phyloP scores from a whole-genome alignment of 2,797 vertebrate genomes.

The Poecilia picta region DNA sequence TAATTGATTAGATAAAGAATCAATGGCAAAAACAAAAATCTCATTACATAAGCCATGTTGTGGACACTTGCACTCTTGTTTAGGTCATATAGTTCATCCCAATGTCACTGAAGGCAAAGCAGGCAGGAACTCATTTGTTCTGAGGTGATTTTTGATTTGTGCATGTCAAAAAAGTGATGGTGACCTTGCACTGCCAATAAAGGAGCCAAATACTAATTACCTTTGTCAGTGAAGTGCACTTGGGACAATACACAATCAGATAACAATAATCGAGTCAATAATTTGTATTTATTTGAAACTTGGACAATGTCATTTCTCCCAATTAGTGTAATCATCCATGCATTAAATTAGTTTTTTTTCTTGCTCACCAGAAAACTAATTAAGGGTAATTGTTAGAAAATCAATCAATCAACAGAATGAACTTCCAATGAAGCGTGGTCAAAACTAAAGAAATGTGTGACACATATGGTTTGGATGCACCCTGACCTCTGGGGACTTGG shows the following conservation, averaged over 20 bases:
- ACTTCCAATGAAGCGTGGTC: constrained; percentile 75
- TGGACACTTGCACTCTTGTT: constrained; percentile 72
- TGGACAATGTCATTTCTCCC: constrained; percentile 85
- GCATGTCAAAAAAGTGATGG: constrained; percentile 68
- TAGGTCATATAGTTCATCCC: constrained; percentile 75
- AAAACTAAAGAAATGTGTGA: constrained; percentile 67
- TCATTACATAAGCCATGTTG: constrained; percentile 74
- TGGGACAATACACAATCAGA: constrained; percentile 84
- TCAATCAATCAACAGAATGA: constrained; percentile 80
- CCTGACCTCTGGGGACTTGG: constrained; percentile 53
- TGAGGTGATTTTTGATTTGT: constrained; percentile 80
- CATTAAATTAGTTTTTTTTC: constrained; percentile 84
- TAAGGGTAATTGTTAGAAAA: constrained; percentile 81
- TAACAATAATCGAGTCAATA: constrained; percentile 85
- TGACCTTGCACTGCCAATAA: constrained; percentile 79
- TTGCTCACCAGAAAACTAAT: constrained; percentile 78
- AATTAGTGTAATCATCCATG: constrained; percentile 84
- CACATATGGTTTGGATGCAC: constrained; percentile 64
- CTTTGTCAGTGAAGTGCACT: constrained; percentile 83
- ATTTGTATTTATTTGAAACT: constrained; percentile 85
- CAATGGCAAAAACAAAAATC: constrained; percentile 69
- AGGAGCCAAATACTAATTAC: constrained; percentile 78
- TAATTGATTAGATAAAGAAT: constrained; percentile 72
- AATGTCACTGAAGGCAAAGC: constrained; percentile 76
- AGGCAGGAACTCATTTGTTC: constrained; percentile 76